Conservation (phyloP, 2,797 vertebrate genomes). For the Gallirallus australis region DNA sequence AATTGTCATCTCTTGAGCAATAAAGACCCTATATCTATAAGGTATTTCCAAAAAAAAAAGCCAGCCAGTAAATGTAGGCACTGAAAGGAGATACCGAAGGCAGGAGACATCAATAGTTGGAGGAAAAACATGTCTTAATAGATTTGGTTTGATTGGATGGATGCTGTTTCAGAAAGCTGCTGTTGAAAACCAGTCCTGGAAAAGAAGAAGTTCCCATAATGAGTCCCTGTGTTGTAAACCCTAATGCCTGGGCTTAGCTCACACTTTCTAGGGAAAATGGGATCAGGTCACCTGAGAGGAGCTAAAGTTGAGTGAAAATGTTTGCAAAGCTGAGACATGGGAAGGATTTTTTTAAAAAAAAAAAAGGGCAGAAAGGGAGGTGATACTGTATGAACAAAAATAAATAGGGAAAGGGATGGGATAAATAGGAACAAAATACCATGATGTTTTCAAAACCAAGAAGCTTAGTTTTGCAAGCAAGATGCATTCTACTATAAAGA, state of each 20-base stretch:
- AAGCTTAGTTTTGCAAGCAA: not conserved
- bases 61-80: not conserved
- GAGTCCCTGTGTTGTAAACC: not conserved
- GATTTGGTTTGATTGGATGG: not conserved
- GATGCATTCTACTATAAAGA: not conserved
- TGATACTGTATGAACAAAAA: not conserved
- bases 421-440: not conserved
- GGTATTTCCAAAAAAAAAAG: not conserved
- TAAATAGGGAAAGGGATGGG: not conserved
- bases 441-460: not conserved
- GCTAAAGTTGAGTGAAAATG: not conserved
- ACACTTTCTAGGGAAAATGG: not conserved
- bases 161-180: not conserved
- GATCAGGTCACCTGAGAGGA: not conserved
- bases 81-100: not conserved
- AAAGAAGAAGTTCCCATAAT: not conserved
- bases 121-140: not conserved
- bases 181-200: not conserved
- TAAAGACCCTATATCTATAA: not conserved
- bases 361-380: not conserved
- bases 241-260: not conserved
- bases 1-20: not conserved
- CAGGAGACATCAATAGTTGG: not conserved
- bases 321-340: not conserved
- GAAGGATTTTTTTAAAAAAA: not conserved